phyloP scores from a whole-genome alignment of 37 sponge, comb jelly and placozoan genomes.

The Hexactinellida sp. region DNA sequence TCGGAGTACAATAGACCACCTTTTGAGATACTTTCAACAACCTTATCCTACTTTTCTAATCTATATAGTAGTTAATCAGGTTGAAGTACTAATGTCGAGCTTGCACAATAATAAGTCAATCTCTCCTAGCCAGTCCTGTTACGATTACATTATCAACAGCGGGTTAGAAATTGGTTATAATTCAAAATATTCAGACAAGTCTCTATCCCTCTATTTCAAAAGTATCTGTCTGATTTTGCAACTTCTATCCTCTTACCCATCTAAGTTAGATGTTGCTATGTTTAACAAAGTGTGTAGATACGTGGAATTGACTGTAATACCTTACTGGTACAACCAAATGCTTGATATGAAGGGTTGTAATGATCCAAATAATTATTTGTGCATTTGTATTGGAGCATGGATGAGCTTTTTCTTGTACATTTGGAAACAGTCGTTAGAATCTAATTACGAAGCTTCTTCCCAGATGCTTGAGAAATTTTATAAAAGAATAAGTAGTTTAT shows the following conservation, averaged over 20 bases:
- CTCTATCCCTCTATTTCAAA: background rate
- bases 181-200: background rate
- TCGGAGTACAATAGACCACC: background rate
- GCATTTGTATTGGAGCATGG: background rate
- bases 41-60: background rate
- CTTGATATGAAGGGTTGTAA: background rate
- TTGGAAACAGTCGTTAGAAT: background rate
- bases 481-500: background rate
- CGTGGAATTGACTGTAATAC: background rate
- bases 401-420: background rate
- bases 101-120: too few relatives aligned
- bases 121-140: too few relatives aligned
- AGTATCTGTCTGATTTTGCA: background rate
- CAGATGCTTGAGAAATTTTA: background rate
- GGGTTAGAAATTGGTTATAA: background rate
- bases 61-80: background rate
- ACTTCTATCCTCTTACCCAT: background rate
- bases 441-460: too few relatives aligned
- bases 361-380: background rate
- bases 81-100: too few relatives aligned
- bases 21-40: background rate
- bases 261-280: background rate
- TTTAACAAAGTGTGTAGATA: background rate
- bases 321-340: background rate
- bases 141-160: too few relatives aligned